phyloP scores from a whole-genome alignment of 2,888 invertebrate genomes.

The Copidosoma aretas region DNA sequence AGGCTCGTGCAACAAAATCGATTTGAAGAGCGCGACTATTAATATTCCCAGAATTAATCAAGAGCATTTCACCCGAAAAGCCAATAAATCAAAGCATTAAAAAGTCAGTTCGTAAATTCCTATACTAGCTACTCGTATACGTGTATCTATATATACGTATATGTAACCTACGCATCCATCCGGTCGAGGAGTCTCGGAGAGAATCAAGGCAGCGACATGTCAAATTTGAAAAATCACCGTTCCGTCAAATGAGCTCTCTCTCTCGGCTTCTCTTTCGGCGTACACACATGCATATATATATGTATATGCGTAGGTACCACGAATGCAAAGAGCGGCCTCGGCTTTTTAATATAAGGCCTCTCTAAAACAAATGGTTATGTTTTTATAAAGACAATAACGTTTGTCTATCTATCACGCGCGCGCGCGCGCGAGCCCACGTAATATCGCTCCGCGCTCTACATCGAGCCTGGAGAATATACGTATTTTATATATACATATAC shows the following conservation, averaged over 20 bases:
- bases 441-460: conserved; percentile 47
- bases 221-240: conserved; percentile 39
- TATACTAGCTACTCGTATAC: too few species aligned
- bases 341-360: conserved; percentile 49
- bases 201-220: conserved; percentile 24
- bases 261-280: conserved; percentile 25
- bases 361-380: conserved; percentile 60
- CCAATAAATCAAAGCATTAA: conserved; percentile 1
- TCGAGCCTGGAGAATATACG: too few species aligned
- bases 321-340: conserved; percentile 19
- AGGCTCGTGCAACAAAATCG: background rate
- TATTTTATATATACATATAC: conserved; percentile 42
- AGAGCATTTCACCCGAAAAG: background rate
- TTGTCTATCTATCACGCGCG: conserved; percentile 60
- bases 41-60: background rate
- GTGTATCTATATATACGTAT: too few species aligned
- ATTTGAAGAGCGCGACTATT: background rate
- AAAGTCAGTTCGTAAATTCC: background rate
- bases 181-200: conserved; percentile 3
- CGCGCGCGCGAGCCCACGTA: conserved; percentile 51
- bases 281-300: background rate
- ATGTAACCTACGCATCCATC: background rate
- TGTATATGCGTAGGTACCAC: background rate
- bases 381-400: conserved; percentile 61
- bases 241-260: conserved; percentile 25